A percentile compares a stretch with the other conserved stretches of the same genome.
Conservation (phyloP, 2,888 invertebrate genomes). For the Drosophila barbarae region DNA sequence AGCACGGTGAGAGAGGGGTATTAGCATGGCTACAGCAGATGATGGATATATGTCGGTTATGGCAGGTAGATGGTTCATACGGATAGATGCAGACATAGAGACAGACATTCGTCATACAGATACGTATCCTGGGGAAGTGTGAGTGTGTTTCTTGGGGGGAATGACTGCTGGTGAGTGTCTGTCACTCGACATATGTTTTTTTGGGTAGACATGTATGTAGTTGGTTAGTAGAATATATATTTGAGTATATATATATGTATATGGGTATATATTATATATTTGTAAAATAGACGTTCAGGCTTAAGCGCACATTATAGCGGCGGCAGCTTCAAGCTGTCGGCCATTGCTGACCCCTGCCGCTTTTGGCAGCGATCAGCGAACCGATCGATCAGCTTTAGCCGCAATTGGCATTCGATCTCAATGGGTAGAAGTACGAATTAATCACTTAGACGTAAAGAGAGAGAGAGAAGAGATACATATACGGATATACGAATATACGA, state of each 20-base stretch:
- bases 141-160: neutral
- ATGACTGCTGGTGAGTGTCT: conserved; percentile 20
- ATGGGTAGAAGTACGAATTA: conserved; percentile 25
- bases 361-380: conserved; percentile 15
- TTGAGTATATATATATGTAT: conserved; percentile 30
- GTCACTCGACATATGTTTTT: conserved; percentile 8
- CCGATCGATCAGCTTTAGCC: conserved; percentile 2
- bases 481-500: conserved; percentile 38
- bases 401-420: conserved; percentile 36
- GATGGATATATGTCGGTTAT: conserved; percentile 4
- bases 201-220: conserved; percentile 21
- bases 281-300: conserved; percentile 38
- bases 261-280: conserved; percentile 4
- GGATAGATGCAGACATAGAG: conserved; percentile 25
- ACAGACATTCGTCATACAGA: conserved; percentile 22
- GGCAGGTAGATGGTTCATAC: conserved; percentile 3
- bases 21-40: conserved; percentile 22
- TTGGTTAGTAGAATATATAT: conserved; percentile 36
- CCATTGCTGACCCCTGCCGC: conserved; percentile 14
- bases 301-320: conserved; percentile 63
- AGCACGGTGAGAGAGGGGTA: conserved; percentile 7
- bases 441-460: conserved; percentile 35
- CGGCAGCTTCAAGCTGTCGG: conserved; percentile 34
- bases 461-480: conserved; percentile 53
- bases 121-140: conserved; percentile 4